Evolutionary conservation across 2,888 invertebrate genomes (phyloP).

Genomic region (Drosophila fungiperda): DNA sequence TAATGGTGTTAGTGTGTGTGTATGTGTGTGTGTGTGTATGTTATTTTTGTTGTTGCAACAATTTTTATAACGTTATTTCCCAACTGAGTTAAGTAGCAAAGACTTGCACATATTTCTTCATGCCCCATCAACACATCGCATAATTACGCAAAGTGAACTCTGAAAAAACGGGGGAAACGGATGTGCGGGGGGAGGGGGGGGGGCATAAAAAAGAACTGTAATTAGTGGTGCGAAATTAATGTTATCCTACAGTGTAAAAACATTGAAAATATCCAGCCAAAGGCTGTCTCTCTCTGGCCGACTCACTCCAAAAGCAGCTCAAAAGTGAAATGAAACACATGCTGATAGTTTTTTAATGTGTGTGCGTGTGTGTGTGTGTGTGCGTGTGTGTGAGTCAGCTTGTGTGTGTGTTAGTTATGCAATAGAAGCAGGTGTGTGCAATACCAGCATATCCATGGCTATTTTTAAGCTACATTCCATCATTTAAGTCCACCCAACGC

Average conservation of each 20-base stretch:
- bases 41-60: constrained; percentile 11
- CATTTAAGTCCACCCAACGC: constrained; percentile 19
- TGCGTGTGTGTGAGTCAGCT: neutral
- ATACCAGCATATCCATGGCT: constrained; percentile 23
- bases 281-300: neutral
- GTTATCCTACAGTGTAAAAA: constrained; percentile 66
- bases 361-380: constrained; percentile 33
- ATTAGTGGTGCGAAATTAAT: constrained; percentile 80
- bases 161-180: constrained; percentile 10
- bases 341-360: constrained; percentile 74
- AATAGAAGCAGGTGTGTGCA: constrained; percentile 52
- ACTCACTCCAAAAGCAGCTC: constrained; percentile 14
- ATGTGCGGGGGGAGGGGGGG: neutral
- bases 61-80: constrained; percentile 74
- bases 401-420: constrained; percentile 7
- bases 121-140: constrained; percentile 43
- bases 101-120: constrained; percentile 34
- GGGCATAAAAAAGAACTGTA: constrained; percentile 64
- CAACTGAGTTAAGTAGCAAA: constrained; percentile 73
- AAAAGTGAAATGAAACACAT: constrained; percentile 72
- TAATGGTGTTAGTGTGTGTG: constrained; percentile 18
- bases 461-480: constrained; percentile 54
- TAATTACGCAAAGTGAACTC: constrained; percentile 64
- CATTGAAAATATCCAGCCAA: constrained; percentile 49
- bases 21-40: constrained; percentile 2